Base-by-base conservation (phyloP, 2,888 invertebrate genomes). In the Lagria hirta region DNA sequence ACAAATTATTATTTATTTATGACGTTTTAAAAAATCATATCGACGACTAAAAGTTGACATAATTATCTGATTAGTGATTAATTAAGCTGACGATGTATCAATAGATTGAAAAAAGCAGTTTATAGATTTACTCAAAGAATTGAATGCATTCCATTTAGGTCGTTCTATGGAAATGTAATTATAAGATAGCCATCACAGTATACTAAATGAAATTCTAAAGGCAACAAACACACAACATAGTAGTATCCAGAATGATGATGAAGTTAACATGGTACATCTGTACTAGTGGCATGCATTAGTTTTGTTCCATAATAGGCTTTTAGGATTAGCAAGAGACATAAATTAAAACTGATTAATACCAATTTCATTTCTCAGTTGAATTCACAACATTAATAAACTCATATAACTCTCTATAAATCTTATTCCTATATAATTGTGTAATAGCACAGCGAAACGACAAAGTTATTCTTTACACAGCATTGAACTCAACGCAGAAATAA, bases 251-350 rank as follows among this genome's bases (percentile, higher is more conserved):
- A 28, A 23, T 27, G 37, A 43, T 37, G 47, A 43, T 47, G 41
- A 38, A 30, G 43, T 47, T 47, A 47, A 43, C 42, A 29, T 42
- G 24, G 26, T 46, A 34, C 37, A 47, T 34, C 47, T 47, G 47
- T 42, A 47, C 47, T 43, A 42, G 47, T n/a, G n/a, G n/a, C 37
- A 42, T 47, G 24, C 42, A 47, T 47, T 46, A 47, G 47, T 43
- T 47, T 37, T 29, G 47, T 47, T 47, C 23, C 28, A 33, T 47
- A 47, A 47, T 47, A 43, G 47, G 37, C 47, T 47, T 42, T 47
- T 29, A 43, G 47, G 47, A 47, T 47, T 47, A 47, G 22, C 37
- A 8, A 11, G 17, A 36, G 36, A 46, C 27, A 38, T 42, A 38
- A 46, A 46, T 42, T 46, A 46, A 17, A 32, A 36, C 42, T 46